Base-by-base conservation (phyloP, 2,888 invertebrate genomes). In the Drosophila mimetica region DNA sequence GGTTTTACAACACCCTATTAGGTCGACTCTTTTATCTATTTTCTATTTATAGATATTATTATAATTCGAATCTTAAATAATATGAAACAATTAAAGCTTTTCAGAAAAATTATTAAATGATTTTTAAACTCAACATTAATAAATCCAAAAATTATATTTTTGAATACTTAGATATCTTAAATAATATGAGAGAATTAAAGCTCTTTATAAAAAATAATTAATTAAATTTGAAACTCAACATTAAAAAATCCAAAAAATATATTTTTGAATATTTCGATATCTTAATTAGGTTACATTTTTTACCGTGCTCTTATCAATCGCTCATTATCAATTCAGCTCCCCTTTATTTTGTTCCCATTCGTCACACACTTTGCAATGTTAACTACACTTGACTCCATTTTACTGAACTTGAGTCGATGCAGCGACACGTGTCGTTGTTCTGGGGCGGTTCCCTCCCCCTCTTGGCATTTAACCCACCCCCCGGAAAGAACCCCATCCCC, bases 371-470 rank as follows among this genome's bases (percentile, higher is more conserved):
- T 50, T 44, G 39, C 42, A 74, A 37, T 65, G 42, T 63, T 57
- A 59, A 75, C 60, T 60, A 67, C 82, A 66, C 63, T 76, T 54
- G 65, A 13, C 65, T 71, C 79, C 79, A 79, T 76, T 69, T 70
- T 83, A 11, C 3, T 28, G 81, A 84, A 86, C 81, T 85, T 87
- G 79, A 81, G 71, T 32, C 48, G 53, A 42, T 25, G 52, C 67
- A 71, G 47, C 63, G 82, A 84, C 87, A 86, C 85, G 78, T 84
- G 81, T 71, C 53, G 50, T 36, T 36, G 60, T 57, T 41, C 55
- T 30, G 41, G 16, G 46, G 39, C 54, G n/a, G 8, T 25, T 18
- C 4, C 22, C 13, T 9, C 52, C 30, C 46, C 44, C 22, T 16
- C 14, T 20, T 28, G 22, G 20, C n/a, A n/a, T n/a, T n/a, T n/a